Conservation (phyloP, 1,140 invertebrate genomes). For the Argopecten irradians region DNA sequence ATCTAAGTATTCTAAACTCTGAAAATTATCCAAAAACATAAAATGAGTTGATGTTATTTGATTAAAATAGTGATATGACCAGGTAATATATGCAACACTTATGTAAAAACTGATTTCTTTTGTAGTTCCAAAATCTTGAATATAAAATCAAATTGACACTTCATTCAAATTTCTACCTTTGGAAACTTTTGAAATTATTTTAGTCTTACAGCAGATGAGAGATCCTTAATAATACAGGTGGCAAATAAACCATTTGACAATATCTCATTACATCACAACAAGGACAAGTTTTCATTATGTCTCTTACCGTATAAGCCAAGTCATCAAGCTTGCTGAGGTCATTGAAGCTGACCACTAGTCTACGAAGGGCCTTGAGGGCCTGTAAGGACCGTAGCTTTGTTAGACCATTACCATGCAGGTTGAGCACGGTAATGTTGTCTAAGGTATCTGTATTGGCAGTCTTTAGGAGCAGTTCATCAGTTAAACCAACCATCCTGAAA, state of each 20-base stretch:
- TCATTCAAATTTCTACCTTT: too few relatives aligned
- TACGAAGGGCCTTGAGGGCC: conserved; percentile 61
- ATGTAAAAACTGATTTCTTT: too few relatives aligned
- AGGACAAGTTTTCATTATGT: neutral
- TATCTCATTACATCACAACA: neutral
- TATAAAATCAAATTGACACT: too few relatives aligned
- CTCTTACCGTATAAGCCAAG: conserved; percentile 70
- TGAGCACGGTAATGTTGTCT: conserved; percentile 68
- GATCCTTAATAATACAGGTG: neutral
- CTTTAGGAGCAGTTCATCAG: conserved; percentile 70
- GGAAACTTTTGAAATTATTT: too few relatives aligned
- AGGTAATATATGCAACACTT: too few relatives aligned
- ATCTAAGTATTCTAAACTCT: conserved; percentile 72
- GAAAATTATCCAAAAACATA: conserved; percentile 39
- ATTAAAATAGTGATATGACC: neutral
- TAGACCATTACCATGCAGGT: conserved; percentile 75
- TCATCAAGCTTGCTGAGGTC: conserved; percentile 73
- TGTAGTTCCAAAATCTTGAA: too few relatives aligned
- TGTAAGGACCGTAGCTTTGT: conserved; percentile 70
- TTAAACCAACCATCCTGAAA: conserved; percentile 65
- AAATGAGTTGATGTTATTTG: neutral
- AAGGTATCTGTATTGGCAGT: conserved; percentile 57
- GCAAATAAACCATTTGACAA: neutral
- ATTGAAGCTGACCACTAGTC: conserved; percentile 74
- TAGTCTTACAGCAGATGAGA: too few relatives aligned